Evolutionary conservation across 2,888 invertebrate genomes (phyloP), one percentile per base, ranked within the genome.

Genomic region (Taenaris catops): DNA sequence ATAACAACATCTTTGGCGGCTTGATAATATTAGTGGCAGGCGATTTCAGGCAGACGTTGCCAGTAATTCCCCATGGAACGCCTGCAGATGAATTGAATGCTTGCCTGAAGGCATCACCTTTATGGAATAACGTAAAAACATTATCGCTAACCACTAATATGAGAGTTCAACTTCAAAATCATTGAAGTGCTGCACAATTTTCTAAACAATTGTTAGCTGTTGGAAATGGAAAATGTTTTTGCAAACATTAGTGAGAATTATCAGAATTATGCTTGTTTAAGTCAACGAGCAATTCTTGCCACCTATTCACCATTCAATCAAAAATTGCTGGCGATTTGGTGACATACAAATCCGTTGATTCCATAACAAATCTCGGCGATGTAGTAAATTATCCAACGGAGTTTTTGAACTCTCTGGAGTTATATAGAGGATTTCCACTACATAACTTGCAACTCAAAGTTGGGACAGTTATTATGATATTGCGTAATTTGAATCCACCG

Each of bases 391-490:
- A 28, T 24, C 38, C 42, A 8, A 37, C 38, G 18, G 37, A 45
- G 25, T 45, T 45, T 41, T 37, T 41, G 29, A 39, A 36, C 35
- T 43, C 38, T 33, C 34, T 41, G 31, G 29, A 46, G 32, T 41
- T 46, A 42, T 38, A n/a, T n/a, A n/a, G 42, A 40, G 44, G 44
- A 43, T 37, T 49, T 39, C 41, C 46, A 46, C 46, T 42, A 41
- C 49, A 44, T 41, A 46, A 44, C 42, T 44, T 49, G 44, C 42
- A 46, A 46, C 40, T 48, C 41, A 46, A 49, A 24, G 35, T 48
- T 28, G 48, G 41, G 41, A 27, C 50, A 50, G 48, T 46, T 50
- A 44, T 50, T n/a, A n/a, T n/a, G n/a, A n/a, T n/a, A n/a, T n/a
- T n/a, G n/a, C n/a, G 16, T 14, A 46, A 48, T 44, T 39, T 50